Percentiles rank a stretch among this genome's conserved stretches.
These are phyloP conservation scores for Littorina saxatilis DNA, from an alignment of 1,140 invertebrate genomes.

Conservation along the genomic window DNA sequence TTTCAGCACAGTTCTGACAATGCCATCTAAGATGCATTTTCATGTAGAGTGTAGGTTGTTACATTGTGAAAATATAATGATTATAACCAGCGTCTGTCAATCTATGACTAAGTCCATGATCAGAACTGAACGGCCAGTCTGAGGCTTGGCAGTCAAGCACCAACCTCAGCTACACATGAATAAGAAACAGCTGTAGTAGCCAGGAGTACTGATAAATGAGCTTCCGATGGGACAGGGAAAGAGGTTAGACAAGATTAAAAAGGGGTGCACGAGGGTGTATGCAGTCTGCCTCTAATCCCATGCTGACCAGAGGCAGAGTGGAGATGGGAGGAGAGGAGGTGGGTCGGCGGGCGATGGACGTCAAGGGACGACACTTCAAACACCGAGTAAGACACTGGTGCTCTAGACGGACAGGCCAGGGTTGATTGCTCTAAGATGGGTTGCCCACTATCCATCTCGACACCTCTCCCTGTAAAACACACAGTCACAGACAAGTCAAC, in stretches of 20 bases:
- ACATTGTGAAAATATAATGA: too few species aligned
- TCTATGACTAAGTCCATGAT: too few species aligned
- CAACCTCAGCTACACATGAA: too few species aligned
- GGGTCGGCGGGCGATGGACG: background rate
- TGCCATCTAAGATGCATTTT: background rate
- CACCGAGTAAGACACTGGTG: background rate
- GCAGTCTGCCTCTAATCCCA: background rate
- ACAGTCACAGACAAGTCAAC: background rate
- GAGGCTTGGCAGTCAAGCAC: too few species aligned
- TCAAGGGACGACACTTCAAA: background rate
- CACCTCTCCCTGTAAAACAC: constrained; percentile 44
- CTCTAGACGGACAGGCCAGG: background rate
- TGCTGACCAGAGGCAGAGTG: background rate
- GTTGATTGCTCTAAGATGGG: background rate
- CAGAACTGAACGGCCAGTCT: too few species aligned
- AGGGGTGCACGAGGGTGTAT: too few species aligned
- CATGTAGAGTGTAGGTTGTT: too few species aligned
- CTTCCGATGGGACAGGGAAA: too few species aligned
- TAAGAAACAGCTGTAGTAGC: too few species aligned
- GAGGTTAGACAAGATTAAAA: too few species aligned
- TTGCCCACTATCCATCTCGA: constrained; percentile 48
- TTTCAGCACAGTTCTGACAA: background rate
- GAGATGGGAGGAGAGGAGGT: background rate
- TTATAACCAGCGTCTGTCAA: too few species aligned
- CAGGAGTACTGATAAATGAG: too few species aligned